These are phyloP conservation scores for Macrotis lagotis DNA, from an alignment of 2,113 vertebrate genomes.

Conservation along the genomic window DNA sequence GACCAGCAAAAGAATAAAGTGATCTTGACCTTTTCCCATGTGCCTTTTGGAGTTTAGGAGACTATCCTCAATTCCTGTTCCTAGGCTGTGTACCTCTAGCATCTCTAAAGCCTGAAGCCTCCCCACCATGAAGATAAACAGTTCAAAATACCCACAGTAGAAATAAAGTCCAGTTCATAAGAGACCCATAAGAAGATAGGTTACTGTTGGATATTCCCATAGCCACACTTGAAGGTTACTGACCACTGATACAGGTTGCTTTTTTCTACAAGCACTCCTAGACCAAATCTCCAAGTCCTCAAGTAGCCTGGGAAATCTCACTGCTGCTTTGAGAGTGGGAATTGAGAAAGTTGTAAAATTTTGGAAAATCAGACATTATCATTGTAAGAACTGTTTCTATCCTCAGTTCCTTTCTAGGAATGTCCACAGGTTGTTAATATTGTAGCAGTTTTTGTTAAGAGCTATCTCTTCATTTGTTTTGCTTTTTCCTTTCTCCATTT, in stretches of 20 bases:
- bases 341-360: background rate
- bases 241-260: background rate
- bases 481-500: constrained; percentile 20
- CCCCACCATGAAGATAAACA: background rate
- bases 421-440: background rate
- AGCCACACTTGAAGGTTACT: background rate
- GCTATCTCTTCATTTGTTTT: background rate
- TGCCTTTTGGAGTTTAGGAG: rapidly evolving
- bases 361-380: background rate
- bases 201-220: background rate
- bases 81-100: too few relatives aligned
- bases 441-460: background rate
- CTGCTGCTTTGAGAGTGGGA: background rate
- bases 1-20: background rate
- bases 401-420: background rate
- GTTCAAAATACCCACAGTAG: background rate
- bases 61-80: background rate
- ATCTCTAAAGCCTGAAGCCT: background rate
- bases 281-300: background rate
- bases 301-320: background rate
- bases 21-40: too few relatives aligned
- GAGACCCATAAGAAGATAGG: background rate
- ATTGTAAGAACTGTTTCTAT: background rate
- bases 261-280: background rate
- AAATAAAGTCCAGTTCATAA: background rate